Percentiles rank a stretch among this genome's conserved stretches.
Evolutionary conservation across 2,797 vertebrate species (phyloP).

Genomic region (Sitta carolinensis): DNA sequence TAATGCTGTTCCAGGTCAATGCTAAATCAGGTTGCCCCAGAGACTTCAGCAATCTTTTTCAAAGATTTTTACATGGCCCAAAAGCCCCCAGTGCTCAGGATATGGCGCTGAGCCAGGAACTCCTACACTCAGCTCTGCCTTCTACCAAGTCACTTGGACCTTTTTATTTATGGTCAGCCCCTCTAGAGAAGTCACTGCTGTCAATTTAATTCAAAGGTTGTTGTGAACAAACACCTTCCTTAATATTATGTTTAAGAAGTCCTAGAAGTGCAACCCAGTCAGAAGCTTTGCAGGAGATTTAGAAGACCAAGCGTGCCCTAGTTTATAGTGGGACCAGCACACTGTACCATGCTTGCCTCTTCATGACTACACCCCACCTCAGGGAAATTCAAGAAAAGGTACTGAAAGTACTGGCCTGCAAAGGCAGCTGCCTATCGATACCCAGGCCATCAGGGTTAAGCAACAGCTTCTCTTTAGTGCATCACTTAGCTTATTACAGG

Average conservation of each 20-base stretch:
- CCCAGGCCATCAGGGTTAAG: neutral
- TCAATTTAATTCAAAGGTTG: neutral
- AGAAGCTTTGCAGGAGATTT: neutral
- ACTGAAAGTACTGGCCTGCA: neutral
- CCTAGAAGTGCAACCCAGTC: neutral
- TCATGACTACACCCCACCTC: neutral
- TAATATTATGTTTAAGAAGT: neutral
- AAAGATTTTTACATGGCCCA: neutral
- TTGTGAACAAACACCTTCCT: neutral
- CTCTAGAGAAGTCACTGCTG: neutral
- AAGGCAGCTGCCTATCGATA: neutral
- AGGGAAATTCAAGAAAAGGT: neutral
- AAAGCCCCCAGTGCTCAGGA: neutral
- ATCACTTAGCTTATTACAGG: conserved; percentile 38
- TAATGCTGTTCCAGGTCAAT: conserved; percentile 13
- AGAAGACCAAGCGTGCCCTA: fast-evolving
- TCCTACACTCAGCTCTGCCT: neutral
- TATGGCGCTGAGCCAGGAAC: neutral
- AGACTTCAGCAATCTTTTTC: neutral
- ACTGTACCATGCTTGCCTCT: neutral
- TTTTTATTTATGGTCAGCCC: neutral
- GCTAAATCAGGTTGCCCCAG: conserved; percentile 3
- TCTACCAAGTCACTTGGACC: neutral
- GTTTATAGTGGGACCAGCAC: neutral
- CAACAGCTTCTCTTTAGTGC: neutral